Percentiles rank a stretch among this genome's conserved stretches.
Evolutionary conservation across 64 coral and sea anemone species (phyloP).

Genomic region (Porites lutea): DNA sequence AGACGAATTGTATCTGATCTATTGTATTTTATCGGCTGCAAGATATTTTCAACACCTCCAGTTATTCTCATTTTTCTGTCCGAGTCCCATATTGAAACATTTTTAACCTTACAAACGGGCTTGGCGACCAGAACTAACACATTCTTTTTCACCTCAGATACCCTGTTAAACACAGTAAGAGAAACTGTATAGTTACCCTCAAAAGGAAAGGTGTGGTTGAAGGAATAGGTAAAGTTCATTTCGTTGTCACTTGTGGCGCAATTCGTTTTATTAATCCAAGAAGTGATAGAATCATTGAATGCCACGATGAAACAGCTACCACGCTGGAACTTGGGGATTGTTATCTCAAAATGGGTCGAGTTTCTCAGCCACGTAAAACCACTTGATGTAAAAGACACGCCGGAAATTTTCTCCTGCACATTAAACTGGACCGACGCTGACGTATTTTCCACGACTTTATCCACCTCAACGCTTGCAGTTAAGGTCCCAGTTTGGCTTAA

Average conservation of each 20-base stretch:
- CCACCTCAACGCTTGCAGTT: slow-evolving; percentile 33
- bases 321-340: not conserved
- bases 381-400: slow-evolving; percentile 30
- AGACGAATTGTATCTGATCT: slow-evolving; percentile 15
- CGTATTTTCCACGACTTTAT: slow-evolving; percentile 42
- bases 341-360: slow-evolving; percentile 5
- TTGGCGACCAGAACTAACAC: not conserved
- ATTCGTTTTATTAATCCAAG: not conserved
- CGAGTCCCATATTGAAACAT: slow-evolving; percentile 18
- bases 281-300: not conserved
- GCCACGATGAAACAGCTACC: slow-evolving; percentile 31
- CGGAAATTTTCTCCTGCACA: slow-evolving; percentile 51
- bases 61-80: not conserved
- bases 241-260: not conserved
- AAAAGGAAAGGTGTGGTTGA: not conserved
- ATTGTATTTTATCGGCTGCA: not conserved
- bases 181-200: slow-evolving; percentile 40
- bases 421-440: slow-evolving; percentile 10
- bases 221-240: not conserved
- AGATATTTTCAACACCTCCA: too few relatives aligned
- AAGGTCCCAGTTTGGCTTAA: slow-evolving; percentile 6
- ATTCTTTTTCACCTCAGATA: not conserved
- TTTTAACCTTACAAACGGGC: slow-evolving; percentile 13
- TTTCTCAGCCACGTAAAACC: slow-evolving; percentile 32
- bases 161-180: slow-evolving; percentile 18